These are phyloP conservation scores for Lepidonotus clava DNA, from an alignment of 2,888 invertebrate species.

Conservation along the genomic window DNA sequence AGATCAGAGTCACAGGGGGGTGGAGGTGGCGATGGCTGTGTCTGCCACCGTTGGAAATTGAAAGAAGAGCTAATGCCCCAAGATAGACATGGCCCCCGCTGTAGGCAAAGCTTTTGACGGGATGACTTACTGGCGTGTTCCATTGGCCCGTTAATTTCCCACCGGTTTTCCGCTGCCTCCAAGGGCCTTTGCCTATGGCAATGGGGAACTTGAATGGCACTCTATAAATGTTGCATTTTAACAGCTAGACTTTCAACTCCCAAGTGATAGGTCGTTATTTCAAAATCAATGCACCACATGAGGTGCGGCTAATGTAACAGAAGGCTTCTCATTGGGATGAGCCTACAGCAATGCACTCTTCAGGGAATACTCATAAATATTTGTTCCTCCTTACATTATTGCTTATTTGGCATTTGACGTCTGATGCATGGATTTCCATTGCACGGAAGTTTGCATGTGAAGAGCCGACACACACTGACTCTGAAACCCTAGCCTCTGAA, in stretches of 20 bases:
- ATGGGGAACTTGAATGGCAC: constrained; percentile 1
- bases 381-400: constrained; percentile 1
- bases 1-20: background rate
- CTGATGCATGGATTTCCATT: too few species aligned
- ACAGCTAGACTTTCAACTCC: background rate
- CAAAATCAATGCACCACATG: background rate
- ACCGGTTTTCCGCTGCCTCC: constrained; percentile 28
- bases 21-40: background rate
- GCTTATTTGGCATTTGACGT: background rate
- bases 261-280: background rate
- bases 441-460: too few species aligned
- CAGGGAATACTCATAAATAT: constrained; percentile 27
- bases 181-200: background rate
- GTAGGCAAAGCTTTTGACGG: background rate
- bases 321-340: too few species aligned
- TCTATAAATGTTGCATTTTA: constrained; percentile 48
- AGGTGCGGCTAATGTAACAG: too few species aligned
- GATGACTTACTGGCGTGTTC: constrained; percentile 42
- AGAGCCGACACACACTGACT: too few species aligned
- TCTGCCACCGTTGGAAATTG: background rate
- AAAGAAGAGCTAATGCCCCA: background rate
- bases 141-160: constrained; percentile 29
- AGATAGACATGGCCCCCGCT: background rate
- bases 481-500: too few species aligned
- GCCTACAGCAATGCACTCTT: too few species aligned